Evolutionary conservation across 2,113 vertebrate genomes (phyloP).

Genomic region (Lipophrys pholis): DNA sequence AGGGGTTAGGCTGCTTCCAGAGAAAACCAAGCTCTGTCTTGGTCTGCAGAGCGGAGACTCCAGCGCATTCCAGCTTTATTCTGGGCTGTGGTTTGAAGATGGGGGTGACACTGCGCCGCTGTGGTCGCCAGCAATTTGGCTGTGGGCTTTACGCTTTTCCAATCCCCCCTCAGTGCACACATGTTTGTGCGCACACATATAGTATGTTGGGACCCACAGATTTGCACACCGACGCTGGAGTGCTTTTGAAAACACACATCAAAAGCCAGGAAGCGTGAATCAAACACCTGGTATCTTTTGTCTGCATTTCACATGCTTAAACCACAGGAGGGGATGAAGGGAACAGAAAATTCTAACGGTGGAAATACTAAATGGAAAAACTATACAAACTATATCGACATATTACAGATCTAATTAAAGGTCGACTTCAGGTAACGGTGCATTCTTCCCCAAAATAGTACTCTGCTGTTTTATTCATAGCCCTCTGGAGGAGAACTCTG

Average conservation of each 20-base stretch:
- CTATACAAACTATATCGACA: not conserved
- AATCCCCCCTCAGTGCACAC: conserved; percentile 47
- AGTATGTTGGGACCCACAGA: conserved; percentile 4
- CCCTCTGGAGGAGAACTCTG: conserved; percentile 60
- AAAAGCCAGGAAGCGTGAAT: conserved; percentile 26
- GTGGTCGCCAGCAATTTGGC: conserved; percentile 68
- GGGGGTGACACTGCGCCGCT: conserved; percentile 71
- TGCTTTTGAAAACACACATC: conserved; percentile 30
- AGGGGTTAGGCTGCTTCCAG: conserved; percentile 57
- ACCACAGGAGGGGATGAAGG: too few species aligned
- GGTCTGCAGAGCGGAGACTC: conserved; percentile 60
- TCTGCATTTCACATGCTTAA: conserved; percentile 2
- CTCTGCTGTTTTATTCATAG: conserved; percentile 41
- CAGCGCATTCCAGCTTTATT: conserved; percentile 78
- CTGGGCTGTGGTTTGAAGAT: conserved; percentile 71
- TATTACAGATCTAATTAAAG: conserved; percentile 32
- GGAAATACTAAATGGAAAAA: too few species aligned
- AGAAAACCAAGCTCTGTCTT: conserved; percentile 39
- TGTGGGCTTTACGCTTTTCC: conserved; percentile 73
- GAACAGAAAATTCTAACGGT: too few species aligned
- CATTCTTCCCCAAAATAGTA: conserved; percentile 38
- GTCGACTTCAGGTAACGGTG: conserved; percentile 44
- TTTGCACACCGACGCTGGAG: not conserved
- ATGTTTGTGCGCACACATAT: conserved; percentile 21
- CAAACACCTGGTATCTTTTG: conserved; percentile 39